These are phyloP conservation scores for Chionis minor DNA, from an alignment of 2,113 vertebrate genomes.

Conservation along the genomic window DNA sequence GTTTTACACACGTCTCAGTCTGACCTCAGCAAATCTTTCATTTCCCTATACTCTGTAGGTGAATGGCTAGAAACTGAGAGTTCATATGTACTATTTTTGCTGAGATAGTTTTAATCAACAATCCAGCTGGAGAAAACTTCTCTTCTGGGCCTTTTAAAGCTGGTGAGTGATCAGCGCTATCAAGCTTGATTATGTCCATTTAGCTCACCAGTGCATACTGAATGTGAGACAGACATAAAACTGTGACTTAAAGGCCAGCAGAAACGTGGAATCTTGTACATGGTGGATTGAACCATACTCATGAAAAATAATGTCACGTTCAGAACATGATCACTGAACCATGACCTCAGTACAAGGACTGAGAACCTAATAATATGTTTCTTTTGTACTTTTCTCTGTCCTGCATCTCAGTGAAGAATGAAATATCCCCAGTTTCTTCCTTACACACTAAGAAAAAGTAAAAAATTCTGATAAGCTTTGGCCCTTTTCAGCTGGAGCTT, in stretches of 20 bases:
- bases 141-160: background rate
- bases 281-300: background rate
- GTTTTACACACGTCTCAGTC: background rate
- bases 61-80: background rate
- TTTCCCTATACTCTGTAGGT: background rate
- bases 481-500: background rate
- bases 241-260: background rate
- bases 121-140: conserved; percentile 27
- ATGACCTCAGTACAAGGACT: background rate
- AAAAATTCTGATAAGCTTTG: background rate
- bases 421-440: background rate
- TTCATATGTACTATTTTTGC: background rate
- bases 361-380: background rate
- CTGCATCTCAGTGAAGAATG: background rate
- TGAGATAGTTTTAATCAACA: background rate
- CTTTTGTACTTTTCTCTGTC: background rate
- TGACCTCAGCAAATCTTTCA: background rate
- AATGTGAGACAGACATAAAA: background rate
- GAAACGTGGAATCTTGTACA: background rate
- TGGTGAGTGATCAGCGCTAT: background rate
- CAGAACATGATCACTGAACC: background rate
- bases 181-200: background rate
- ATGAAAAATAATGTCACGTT: background rate
- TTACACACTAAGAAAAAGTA: background rate
- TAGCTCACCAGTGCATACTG: conserved; percentile 10